These are phyloP conservation scores for Spongilla lacustris DNA, from an alignment of 37 sponge, comb jelly and placozoan species.

Conservation along the genomic window DNA sequence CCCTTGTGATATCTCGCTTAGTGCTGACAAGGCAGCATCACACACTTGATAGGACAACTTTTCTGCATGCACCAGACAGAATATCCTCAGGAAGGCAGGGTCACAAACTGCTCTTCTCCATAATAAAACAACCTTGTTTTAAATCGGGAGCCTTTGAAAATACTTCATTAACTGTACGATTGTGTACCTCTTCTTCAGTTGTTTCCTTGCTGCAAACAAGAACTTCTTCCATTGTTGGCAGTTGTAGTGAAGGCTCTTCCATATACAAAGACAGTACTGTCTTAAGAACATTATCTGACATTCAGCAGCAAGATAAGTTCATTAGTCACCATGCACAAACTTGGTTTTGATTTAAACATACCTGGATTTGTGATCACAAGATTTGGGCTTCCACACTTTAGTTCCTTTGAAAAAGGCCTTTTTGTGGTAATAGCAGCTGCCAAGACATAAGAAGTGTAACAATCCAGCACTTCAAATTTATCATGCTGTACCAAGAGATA, in stretches of 20 bases:
- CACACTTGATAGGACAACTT: slow-evolving; percentile 48
- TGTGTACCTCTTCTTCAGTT: slow-evolving; percentile 64
- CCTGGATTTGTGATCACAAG: too few relatives aligned
- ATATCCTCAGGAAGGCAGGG: slow-evolving; percentile 28
- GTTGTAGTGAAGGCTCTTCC: slow-evolving; percentile 28
- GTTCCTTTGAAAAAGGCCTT: too few relatives aligned
- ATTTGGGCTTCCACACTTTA: too few relatives aligned
- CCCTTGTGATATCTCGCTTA: slow-evolving; percentile 16
- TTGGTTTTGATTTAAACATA: too few relatives aligned
- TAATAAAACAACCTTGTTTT: slow-evolving; percentile 22
- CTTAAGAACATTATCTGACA: slow-evolving; percentile 47
- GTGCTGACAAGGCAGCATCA: slow-evolving; percentile 3
- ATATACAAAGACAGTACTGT: slow-evolving; percentile 56
- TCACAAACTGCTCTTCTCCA: slow-evolving; percentile 56
- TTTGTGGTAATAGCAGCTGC: too few relatives aligned
- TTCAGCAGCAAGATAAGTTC: too few relatives aligned
- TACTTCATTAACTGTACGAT: too few relatives aligned
- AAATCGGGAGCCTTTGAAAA: neutral
- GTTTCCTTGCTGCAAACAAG: slow-evolving; percentile 47
- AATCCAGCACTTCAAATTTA: too few relatives aligned
- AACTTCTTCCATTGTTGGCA: slow-evolving; percentile 68
- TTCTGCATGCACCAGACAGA: slow-evolving; percentile 38
- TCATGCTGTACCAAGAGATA: too few relatives aligned
- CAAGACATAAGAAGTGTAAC: too few relatives aligned
- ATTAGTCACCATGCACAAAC: too few relatives aligned